Conservation (phyloP, 2,888 invertebrate species). For the Drosophila hawaiiensis region DNA sequence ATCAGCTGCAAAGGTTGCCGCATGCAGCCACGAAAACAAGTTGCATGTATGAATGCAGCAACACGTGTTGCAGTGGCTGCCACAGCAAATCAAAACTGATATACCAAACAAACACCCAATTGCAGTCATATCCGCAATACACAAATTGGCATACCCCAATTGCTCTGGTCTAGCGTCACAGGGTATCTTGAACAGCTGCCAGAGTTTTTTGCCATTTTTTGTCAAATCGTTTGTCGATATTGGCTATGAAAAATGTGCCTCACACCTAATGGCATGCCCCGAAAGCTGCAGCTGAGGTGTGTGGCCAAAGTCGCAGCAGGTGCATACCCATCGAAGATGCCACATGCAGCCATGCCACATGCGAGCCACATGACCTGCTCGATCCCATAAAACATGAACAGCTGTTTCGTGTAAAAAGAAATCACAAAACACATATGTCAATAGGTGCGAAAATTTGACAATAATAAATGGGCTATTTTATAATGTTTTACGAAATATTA, state of each 20-base stretch:
- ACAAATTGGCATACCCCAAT: not conserved
- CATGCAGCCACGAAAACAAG: slow-evolving; percentile 57
- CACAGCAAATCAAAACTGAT: not conserved
- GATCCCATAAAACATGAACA: slow-evolving; percentile 19
- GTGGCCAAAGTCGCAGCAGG: slow-evolving; percentile 39
- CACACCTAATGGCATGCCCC: slow-evolving; percentile 9
- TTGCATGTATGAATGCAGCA: slow-evolving; percentile 28
- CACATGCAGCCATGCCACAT: slow-evolving; percentile 29
- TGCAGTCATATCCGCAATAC: no score
- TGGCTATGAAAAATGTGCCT: slow-evolving; percentile 25
- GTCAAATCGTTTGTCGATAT: slow-evolving; percentile 38
- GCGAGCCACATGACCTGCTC: slow-evolving; percentile 31
- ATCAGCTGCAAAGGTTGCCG: slow-evolving; percentile 65
- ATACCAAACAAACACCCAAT: not conserved
- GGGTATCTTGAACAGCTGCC: slow-evolving; percentile 50
- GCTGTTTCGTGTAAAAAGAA: slow-evolving; percentile 3
- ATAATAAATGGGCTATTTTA: not conserved
- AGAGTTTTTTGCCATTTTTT: slow-evolving; percentile 40
- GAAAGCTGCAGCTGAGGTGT: slow-evolving; percentile 4
- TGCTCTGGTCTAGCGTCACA: not conserved
- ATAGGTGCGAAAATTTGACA: not conserved
- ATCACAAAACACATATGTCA: not conserved
- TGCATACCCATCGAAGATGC: slow-evolving; percentile 44
- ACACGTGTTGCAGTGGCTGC: slow-evolving; percentile 58
- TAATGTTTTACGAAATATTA: not conserved